These are phyloP conservation scores for Clivina fossor DNA, from an alignment of 2,888 invertebrate species.

Conservation along the genomic window DNA sequence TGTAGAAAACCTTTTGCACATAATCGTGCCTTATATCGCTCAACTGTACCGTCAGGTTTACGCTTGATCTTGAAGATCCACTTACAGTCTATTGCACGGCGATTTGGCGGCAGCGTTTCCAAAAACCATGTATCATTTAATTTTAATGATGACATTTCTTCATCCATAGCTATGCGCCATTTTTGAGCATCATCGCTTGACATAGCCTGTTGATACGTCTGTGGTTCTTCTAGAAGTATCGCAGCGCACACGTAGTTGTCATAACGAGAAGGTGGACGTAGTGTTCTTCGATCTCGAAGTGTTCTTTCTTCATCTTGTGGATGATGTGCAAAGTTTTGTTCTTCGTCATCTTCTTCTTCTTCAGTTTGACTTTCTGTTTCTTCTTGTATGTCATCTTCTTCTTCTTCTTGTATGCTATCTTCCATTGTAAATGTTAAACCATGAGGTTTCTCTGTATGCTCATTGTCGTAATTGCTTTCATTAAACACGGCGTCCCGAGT, in stretches of 20 bases:
- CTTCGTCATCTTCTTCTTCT: constrained; percentile 12
- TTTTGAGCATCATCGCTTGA: constrained; percentile 25
- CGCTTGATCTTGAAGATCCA: constrained; percentile 38
- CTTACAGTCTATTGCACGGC: constrained; percentile 32
- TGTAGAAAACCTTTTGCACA: constrained; percentile 39
- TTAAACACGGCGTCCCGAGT: constrained; percentile 40
- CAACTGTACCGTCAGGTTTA: constrained; percentile 24
- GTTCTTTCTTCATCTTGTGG: too few species aligned
- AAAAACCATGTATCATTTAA: constrained; percentile 37
- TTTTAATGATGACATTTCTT: constrained; percentile 36
- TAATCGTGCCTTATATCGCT: constrained; percentile 38
- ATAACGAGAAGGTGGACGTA: too few species aligned
- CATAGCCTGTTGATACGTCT: constrained; percentile 38
- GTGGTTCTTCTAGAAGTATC: constrained; percentile 21
- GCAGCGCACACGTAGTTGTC: too few species aligned
- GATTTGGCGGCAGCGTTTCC: constrained; percentile 34
- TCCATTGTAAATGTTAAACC: constrained; percentile 1
- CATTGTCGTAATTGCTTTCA: constrained; percentile 28
- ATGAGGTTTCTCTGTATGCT: background rate
- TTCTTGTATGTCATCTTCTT: too few species aligned
- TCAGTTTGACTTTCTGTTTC: constrained; percentile 9
- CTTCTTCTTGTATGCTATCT: too few species aligned
- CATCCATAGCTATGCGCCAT: constrained; percentile 36
- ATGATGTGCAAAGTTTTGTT: too few species aligned
- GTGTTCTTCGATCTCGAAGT: too few species aligned